Percentiles rank a stretch among this genome's conserved stretches.
Evolutionary conservation across 2,888 invertebrate genomes (phyloP).

Genomic region (Torymus texanus): DNA sequence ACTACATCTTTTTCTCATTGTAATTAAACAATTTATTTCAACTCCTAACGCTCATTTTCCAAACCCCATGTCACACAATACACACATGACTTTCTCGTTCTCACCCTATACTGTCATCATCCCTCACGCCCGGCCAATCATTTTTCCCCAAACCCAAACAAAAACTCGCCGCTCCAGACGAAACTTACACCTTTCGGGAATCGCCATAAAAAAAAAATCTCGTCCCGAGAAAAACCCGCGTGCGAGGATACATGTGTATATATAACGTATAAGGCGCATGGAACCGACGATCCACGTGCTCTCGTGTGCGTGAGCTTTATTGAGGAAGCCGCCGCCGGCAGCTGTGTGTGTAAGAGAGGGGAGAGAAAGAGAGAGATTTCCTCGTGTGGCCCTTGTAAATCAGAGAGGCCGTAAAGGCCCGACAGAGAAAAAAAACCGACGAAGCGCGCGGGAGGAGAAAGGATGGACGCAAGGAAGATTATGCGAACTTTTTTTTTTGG

Average conservation of each 20-base stretch:
- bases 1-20: no score
- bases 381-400: constrained; percentile 37
- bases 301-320: constrained; percentile 28
- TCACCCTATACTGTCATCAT: no score
- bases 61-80: no score
- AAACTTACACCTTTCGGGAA: constrained; percentile 31
- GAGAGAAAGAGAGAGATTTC: constrained; percentile 16
- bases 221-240: constrained; percentile 9
- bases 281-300: no score
- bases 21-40: no score
- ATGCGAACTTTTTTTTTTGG: no score
- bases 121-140: no score
- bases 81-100: no score
- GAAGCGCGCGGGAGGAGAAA: neutral
- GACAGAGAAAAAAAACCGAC: constrained; percentile 17
- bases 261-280: no score
- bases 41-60: no score
- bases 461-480: neutral
- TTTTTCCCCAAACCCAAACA: neutral
- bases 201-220: constrained; percentile 33
- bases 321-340: constrained; percentile 35
- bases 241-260: neutral
- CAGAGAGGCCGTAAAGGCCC: constrained; percentile 40
- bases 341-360: neutral
- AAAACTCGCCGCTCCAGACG: constrained; percentile 2